Evolutionary conservation across 2,888 invertebrate species (phyloP), one percentile per base, ranked within the genome.

Genomic region (Pandemis heparana): DNA sequence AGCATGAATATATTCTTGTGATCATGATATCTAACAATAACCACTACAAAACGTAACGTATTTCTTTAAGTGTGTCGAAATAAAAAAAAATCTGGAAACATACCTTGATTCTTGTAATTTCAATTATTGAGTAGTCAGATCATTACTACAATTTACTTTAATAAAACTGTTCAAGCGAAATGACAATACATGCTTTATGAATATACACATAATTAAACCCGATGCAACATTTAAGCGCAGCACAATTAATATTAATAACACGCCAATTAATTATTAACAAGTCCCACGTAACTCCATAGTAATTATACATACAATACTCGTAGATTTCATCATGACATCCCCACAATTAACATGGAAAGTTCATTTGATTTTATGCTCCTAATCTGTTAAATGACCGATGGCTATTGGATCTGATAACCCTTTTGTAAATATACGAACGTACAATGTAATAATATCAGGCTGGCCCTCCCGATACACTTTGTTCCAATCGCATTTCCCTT

Each of bases 401-500:
- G 63, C 71, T 60, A 43, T 65, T 43, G 39, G 39, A n/a, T n/a
- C n/a, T n/a, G n/a, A 69, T 46, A 69, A 56, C 86, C 86, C 84
- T 85, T 85, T 84, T 75, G 80, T 81, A 81, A 81, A 85, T 83
- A 89, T 90, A 90, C 89, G 87, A 83, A 81, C 80, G 82, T 86
- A 85, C 89, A 89, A 88, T 88, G 87, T 84, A 87, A 91, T 91
- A 90, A 91, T 91, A 90, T 88, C 83, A 81, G 83, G 79, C 75
- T 84, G 83, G 83, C 81, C 85, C 83, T 80, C 84, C 83, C 79
- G 79, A 78, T 83, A 86, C 82, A 89, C 88, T 91, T 92, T 92
- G 92, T 91, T 87, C 91, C 92, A 92, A 92, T 93, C 91, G 90
- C 87, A 90, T 92, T 92, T 92, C 92, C 92, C 90, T 91, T 91